Evolutionary conservation across 1,140 invertebrate species (phyloP).

Genomic region (Caligus rogercresseyi): DNA sequence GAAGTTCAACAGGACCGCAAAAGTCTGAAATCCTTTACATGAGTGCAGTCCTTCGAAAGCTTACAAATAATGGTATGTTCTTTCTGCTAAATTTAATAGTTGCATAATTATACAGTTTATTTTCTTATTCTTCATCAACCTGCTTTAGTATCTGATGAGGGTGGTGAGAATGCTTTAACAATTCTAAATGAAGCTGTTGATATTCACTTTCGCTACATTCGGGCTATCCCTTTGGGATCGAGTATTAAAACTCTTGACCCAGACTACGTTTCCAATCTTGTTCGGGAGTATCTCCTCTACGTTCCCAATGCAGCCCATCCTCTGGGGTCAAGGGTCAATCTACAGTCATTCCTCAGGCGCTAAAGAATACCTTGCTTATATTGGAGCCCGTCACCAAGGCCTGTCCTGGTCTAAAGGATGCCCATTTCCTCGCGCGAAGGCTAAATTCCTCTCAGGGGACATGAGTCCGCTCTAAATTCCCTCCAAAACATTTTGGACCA

Average conservation of each 20-base stretch:
- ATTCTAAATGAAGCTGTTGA: slow-evolving; percentile 52
- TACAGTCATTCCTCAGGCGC: slow-evolving; percentile 25
- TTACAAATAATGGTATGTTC: background rate
- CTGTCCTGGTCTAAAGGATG: slow-evolving; percentile 58
- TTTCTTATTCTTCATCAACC: background rate
- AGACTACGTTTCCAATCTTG: slow-evolving; percentile 60
- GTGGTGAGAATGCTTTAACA: slow-evolving; percentile 31
- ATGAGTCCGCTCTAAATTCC: slow-evolving; percentile 41
- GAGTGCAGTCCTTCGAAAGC: slow-evolving; percentile 43
- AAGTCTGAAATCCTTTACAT: slow-evolving; percentile 42
- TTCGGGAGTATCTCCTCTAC: slow-evolving; percentile 54
- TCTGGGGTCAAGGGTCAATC: slow-evolving; percentile 29
- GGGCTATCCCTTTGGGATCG: slow-evolving; percentile 47
- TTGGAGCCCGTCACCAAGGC: slow-evolving; percentile 52
- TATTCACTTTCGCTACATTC: slow-evolving; percentile 40
- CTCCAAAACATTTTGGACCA: slow-evolving; percentile 51
- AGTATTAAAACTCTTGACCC: slow-evolving; percentile 59
- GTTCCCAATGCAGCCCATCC: slow-evolving; percentile 35
- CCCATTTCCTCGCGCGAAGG: slow-evolving; percentile 52
- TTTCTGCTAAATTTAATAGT: background rate
- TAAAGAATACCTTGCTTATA: slow-evolving; percentile 41
- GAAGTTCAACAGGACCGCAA: slow-evolving; percentile 48
- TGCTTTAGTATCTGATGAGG: background rate
- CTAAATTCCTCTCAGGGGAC: slow-evolving; percentile 59
- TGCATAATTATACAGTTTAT: background rate